Base-by-base conservation (phyloP, 1,140 invertebrate genomes). In the Tenebrio molitor region DNA sequence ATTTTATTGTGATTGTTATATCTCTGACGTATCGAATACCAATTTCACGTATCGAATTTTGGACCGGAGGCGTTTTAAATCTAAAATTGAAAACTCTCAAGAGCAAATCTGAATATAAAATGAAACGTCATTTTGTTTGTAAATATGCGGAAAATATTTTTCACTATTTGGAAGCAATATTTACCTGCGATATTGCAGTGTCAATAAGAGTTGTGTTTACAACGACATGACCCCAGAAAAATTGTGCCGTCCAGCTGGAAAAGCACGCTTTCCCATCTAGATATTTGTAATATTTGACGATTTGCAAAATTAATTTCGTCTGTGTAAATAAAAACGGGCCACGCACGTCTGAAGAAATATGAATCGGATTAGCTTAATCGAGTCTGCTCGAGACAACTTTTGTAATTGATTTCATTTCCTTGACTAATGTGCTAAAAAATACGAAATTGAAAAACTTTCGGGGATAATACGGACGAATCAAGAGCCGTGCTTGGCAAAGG, bases 41-140 rank as follows among this genome's bases (percentile, higher is more conserved):
- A 71, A 65, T 71, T 65, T 46, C 42, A 39, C 33, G 63, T 71
- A 71, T 71, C 58, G 69, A 65, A 71, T 71, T 71, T 71, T 41
- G 12, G 29, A 29, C 69, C 69, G 62, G 25, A 39, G 69, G 69
- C 69, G 39, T 50, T 65, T 34, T 58, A 58, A 65, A 71, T 44
- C 42, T 46, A 65, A 71, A 71, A 71, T 71, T 71, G 69, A 71
- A 71, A 65, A 63, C 69, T 64, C 58, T 44, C 17, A 71, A 41
- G 69, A 34, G 62, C 62, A 23, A 65, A 62, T 71, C 58, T 41
- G 69, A 71, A 71, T 71, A 65, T 58, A 39, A 71, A 71, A 71
- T 71, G 69, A 71, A 65, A 58, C 69, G 44, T 71, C 69, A 71
- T 71, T 71, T 65, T 71, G 69, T 71, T 71, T 71, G 58, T 65